Evolutionary conservation across 2,113 vertebrate species (phyloP).

Genomic region (Vulpes lagopus): DNA sequence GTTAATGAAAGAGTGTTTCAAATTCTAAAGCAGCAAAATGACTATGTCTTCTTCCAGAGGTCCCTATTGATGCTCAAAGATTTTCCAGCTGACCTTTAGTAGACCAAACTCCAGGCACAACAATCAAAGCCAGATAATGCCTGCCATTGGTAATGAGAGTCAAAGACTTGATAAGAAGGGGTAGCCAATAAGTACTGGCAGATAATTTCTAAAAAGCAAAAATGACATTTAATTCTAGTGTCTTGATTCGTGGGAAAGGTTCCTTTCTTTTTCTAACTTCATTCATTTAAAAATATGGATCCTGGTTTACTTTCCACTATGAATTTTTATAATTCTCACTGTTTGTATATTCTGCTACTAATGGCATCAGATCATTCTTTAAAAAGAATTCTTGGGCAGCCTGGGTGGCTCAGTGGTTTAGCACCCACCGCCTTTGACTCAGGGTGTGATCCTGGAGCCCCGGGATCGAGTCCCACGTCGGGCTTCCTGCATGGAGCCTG

Average conservation of each 20-base stretch:
- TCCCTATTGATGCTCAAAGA: background rate
- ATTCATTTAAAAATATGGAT: background rate
- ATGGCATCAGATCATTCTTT: background rate
- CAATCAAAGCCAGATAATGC: background rate
- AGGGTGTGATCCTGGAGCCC: too few relatives aligned
- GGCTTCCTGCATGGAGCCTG: too few relatives aligned
- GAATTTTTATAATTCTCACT: background rate
- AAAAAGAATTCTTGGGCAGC: background rate
- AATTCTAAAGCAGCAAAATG: conserved; percentile 30
- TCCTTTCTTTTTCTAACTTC: background rate
- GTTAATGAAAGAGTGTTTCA: background rate
- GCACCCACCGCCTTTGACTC: too few relatives aligned
- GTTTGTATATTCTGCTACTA: background rate
- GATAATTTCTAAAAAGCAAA: background rate
- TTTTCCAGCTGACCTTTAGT: background rate
- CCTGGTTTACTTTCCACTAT: background rate
- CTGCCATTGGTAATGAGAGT: background rate
- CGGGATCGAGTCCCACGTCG: too few relatives aligned
- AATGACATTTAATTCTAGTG: background rate
- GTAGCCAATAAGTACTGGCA: background rate
- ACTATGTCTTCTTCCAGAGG: background rate
- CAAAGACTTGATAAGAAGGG: background rate
- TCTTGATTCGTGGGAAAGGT: background rate
- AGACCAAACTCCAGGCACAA: background rate
- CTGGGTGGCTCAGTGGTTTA: too few relatives aligned